phyloP scores from a whole-genome alignment of 2,888 invertebrate species.

The Enoplolaimus lenunculus region DNA sequence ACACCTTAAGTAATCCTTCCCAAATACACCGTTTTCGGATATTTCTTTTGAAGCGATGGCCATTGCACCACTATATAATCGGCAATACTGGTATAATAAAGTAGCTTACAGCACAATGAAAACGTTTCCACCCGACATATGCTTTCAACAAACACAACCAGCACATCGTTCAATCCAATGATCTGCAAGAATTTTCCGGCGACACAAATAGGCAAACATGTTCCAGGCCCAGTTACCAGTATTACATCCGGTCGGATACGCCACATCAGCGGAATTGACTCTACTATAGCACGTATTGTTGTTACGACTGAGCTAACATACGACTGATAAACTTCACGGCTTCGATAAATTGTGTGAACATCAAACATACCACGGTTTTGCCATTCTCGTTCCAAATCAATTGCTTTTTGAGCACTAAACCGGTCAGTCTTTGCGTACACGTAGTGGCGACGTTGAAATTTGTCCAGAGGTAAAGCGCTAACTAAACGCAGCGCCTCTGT shows the following conservation, averaged over 20 bases:
- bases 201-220: conserved; percentile 77
- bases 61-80: conserved; percentile 85
- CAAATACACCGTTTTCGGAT: conserved; percentile 58
- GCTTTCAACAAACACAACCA: conserved; percentile 82
- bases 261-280: conserved; percentile 56
- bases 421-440: conserved; percentile 52
- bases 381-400: conserved; percentile 23
- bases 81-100: conserved; percentile 56
- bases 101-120: conserved; percentile 72
- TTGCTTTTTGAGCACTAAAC: conserved; percentile 58
- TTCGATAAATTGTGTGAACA: conserved; percentile 54
- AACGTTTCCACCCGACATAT: conserved; percentile 76
- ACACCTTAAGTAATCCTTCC: conserved; percentile 41
- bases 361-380: conserved; percentile 34
- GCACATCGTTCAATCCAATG: conserved; percentile 46
- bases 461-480: conserved; percentile 46
- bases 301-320: conserved; percentile 63
- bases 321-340: conserved; percentile 72
- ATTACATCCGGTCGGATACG: conserved; percentile 58
- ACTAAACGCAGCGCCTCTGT: conserved; percentile 73
- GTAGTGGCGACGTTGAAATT: conserved; percentile 28
- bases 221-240: conserved; percentile 88
- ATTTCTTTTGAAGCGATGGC: conserved; percentile 57
- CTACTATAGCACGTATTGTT: conserved; percentile 58
- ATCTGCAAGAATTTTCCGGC: conserved; percentile 54